phyloP scores from a whole-genome alignment of 2,888 invertebrate species.

The Andricus quercusramuli region DNA sequence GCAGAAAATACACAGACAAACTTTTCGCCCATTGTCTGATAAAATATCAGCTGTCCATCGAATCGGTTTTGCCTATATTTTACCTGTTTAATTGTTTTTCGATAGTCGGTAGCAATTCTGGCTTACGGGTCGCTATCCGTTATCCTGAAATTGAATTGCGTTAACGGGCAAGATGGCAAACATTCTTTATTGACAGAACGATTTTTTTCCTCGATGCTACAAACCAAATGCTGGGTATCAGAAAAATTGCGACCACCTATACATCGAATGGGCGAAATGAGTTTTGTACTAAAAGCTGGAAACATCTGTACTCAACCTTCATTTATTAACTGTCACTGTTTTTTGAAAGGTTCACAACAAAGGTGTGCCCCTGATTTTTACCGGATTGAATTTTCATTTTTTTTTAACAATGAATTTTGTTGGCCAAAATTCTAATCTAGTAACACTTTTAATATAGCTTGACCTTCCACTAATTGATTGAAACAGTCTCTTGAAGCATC shows the following conservation, averaged over 20 bases:
- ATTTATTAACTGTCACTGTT: conserved; percentile 7
- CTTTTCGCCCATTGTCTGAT: conserved; percentile 65
- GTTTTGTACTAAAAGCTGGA: conserved; percentile 26
- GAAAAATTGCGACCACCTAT: conserved; percentile 52
- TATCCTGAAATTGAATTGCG: conserved; percentile 71
- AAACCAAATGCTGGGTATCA: conserved; percentile 44
- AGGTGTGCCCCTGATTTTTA: no score
- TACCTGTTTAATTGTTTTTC: conserved; percentile 76
- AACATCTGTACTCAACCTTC: conserved; percentile 8
- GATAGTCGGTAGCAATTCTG: conserved; percentile 67
- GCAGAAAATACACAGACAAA: conserved; percentile 10
- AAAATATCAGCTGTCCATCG: conserved; percentile 74
- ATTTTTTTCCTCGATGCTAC: conserved; percentile 43
- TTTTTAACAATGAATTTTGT: no score
- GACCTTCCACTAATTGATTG: no score
- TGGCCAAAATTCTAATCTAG: no score
- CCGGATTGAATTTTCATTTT: no score
- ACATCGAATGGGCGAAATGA: conserved; percentile 7
- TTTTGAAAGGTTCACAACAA: not conserved
- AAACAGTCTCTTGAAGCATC: no score
- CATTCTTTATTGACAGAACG: conserved; percentile 62
- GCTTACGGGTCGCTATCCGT: conserved; percentile 63
- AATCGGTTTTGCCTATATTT: conserved; percentile 73
- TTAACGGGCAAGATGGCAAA: conserved; percentile 70
- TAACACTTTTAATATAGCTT: no score